A percentile compares a stretch with the other conserved stretches of the same genome.
Conservation (phyloP, 1,140 invertebrate species). For the Melipona quadrifasciata region DNA sequence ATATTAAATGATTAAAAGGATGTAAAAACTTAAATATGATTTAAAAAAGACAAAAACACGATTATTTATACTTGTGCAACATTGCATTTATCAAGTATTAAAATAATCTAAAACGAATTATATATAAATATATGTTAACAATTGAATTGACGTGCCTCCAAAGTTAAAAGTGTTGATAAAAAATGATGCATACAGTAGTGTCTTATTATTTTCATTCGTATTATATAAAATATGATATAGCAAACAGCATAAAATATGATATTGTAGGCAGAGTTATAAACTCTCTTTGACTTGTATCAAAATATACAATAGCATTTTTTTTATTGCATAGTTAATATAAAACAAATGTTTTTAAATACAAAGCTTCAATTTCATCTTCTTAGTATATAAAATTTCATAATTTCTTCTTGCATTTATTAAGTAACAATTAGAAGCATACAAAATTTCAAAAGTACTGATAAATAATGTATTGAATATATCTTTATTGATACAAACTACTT, state of each 20-base stretch:
- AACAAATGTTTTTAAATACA: background rate
- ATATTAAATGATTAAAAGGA: background rate
- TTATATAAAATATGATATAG: slow-evolving; percentile 18
- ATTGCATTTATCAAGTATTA: slow-evolving; percentile 24
- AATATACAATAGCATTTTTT: slow-evolving; percentile 5
- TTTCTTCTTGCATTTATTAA: background rate
- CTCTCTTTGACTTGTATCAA: background rate
- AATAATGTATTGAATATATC: slow-evolving; percentile 36
- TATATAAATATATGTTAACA: background rate
- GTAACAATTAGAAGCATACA: background rate
- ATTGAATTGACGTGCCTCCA: slow-evolving; percentile 26
- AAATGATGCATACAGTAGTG: background rate
- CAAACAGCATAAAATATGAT: background rate
- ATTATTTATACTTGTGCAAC: slow-evolving; percentile 12
- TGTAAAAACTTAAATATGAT: slow-evolving; percentile 6
- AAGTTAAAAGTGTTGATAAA: slow-evolving; percentile 31
- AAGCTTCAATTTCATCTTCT: background rate
- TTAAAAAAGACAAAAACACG: slow-evolving; percentile 10
- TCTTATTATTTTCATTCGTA: background rate
- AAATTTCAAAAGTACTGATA: slow-evolving; percentile 5
- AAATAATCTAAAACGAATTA: slow-evolving; percentile 15
- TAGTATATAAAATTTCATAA: background rate
- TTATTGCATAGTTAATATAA: background rate
- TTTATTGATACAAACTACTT: background rate
- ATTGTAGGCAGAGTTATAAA: background rate